Evolutionary conservation across 2,797 vertebrate genomes (phyloP), one percentile per base, ranked within the genome.

Genomic region (Eleutherodactylus coqui): DNA sequence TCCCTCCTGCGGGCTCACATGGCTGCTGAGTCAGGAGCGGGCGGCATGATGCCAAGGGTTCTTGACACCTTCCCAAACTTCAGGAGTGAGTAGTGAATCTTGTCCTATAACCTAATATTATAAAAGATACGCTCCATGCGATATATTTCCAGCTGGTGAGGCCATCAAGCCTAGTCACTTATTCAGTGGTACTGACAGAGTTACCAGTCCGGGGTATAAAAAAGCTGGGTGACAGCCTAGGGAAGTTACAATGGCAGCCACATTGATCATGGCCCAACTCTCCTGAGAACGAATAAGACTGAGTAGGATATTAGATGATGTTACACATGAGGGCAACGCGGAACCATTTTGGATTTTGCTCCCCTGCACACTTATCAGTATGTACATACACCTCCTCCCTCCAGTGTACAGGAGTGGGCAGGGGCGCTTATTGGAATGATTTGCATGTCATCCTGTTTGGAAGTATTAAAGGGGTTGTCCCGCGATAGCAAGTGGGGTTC

Each of bases 11-110:
- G 5, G 55, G n/a, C 78, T 32, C 79, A 36, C 60, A 81, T 67
- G 43, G 69, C 43, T 51, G 79, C 79, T 81, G 79, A 81, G 79
- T 81, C 79, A 81, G 60, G n/a, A 69, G 27, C 60, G 2, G 19
- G 60, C 60, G 43, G 41, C 27, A 2, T 1, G 43, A 36, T 81
- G 79, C 79, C 79, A 69, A 62, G 17, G 32, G 43, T 14, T 24
- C 45, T 62, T 73, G 67, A 60, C 51, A 19, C 69, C 62, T 49
- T 67, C 79, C 79, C 79, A 67, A 81, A 64, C 34, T 34, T 69
- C 79, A 36, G 79, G 58, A 64, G 16, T 82, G 64, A 47, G 27
- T 41, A 53, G 47, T 14, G 60, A 43, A 81, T 38, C 69, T 51
- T 51, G 79, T 81, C 43, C 17, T 47, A 45, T 81, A 81, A 81